These are phyloP conservation scores for Atta texana DNA, from an alignment of 1,140 invertebrate species.

Conservation along the genomic window DNA sequence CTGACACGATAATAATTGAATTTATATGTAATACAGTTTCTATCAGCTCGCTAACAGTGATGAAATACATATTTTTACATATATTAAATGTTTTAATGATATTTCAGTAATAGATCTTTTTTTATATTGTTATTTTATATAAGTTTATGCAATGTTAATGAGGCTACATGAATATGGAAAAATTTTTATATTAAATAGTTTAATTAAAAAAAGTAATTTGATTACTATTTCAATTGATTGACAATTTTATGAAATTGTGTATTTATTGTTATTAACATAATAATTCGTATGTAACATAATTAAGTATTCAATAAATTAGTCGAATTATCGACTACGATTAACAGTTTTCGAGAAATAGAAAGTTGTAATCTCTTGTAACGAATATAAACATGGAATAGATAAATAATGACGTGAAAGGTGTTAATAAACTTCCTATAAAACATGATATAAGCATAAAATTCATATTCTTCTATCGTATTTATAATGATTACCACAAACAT, in stretches of 20 bases:
- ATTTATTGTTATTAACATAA: conserved; percentile 2
- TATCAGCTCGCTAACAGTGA: not conserved
- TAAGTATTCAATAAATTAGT: conserved; percentile 20
- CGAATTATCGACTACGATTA: not conserved
- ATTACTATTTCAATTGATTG: not conserved
- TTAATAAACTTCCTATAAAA: not conserved
- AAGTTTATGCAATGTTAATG: not conserved
- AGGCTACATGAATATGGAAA: not conserved
- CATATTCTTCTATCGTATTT: not conserved
- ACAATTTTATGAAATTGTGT: conserved; percentile 1
- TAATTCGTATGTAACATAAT: conserved; percentile 3
- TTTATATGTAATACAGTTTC: not conserved
- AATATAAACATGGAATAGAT: conserved; percentile 40
- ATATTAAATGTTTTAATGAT: not conserved
- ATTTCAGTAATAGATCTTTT: not conserved
- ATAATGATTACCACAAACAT: not conserved
- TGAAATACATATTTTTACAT: conserved; percentile 7
- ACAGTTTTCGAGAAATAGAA: conserved; percentile 61
- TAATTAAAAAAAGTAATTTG: conserved; percentile 1
- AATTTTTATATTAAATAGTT: not conserved
- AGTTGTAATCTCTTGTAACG: conserved; percentile 59
- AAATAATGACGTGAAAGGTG: conserved; percentile 6
- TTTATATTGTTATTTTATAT: not conserved
- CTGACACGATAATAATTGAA: not conserved
- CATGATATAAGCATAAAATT: conserved; percentile 21